Evolutionary conservation across 2,113 vertebrate species (phyloP), one percentile per base, ranked within the genome.

Genomic region (Apodemus sylvaticus): DNA sequence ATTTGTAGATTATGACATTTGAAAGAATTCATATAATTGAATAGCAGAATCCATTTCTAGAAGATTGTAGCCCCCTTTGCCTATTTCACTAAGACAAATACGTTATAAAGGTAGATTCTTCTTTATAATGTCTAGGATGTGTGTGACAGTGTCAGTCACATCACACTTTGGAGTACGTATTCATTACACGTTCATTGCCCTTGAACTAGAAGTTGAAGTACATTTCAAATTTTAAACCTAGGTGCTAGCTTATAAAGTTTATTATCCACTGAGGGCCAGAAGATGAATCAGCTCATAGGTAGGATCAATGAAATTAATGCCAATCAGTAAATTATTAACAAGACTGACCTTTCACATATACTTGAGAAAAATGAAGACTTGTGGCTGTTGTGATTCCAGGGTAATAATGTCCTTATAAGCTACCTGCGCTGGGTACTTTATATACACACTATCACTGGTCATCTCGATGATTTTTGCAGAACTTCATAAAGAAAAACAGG

Each of bases 21-120:
- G 97, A 97, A 97, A 98, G 87, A 92, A 96, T 94, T 87, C 53
- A 90, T 94, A 79, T 97, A 96, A 97, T 78, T 96, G 96, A 98
- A 98, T 78, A 97, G 81, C 7, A 94, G 48, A 36, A 76, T 4
- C 29, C 11, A 70, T 62, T 78, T 96, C 36, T 34, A 93, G 73
- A 97, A 64, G 82, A 76, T 88, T 68, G 48, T 45, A 96, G 81
- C 0, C 68, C 96, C 96, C 97, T 97, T 96, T 95, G 97, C 94
- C 97, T 94, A 96, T 68, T 90, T 90, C 97, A 98, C 98, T 97
- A 96, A 29, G 85, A 96, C 83, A 97, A 96, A 98, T 48, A n/a
- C 45, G 45, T 48, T 48, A 48, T 48, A 97, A 95, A 19, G 8
- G 45, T 81, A 82, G 91, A 89, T 81, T n/a, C 36, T 87, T 89